Conservation (phyloP, 2,888 invertebrate genomes). For the Bedellia somnulentella region DNA sequence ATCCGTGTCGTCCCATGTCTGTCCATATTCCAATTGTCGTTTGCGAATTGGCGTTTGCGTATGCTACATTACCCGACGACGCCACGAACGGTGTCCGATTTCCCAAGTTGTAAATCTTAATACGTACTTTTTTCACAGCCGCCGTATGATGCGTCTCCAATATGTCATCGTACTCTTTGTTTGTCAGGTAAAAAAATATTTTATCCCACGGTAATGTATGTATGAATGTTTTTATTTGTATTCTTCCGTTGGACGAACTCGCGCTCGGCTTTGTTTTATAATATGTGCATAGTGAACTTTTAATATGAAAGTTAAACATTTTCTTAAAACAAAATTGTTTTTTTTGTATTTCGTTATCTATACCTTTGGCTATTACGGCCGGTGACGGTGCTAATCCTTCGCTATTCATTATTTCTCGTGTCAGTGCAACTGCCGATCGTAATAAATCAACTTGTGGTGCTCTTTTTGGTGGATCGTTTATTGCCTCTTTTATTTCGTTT, state of each 20-base stretch:
- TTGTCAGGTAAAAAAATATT: conserved; percentile 1
- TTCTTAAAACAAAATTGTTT: too few relatives aligned
- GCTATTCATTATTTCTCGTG: too few relatives aligned
- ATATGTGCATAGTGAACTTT: conserved; percentile 1
- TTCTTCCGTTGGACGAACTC: neutral
- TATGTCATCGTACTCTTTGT: conserved; percentile 2
- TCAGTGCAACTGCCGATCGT: too few relatives aligned
- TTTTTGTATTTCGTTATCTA: too few relatives aligned
- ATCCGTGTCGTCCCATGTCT: conserved; percentile 12
- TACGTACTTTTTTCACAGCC: neutral
- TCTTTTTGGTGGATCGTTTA: too few relatives aligned
- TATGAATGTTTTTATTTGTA: conserved; percentile 3
- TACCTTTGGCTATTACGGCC: too few relatives aligned
- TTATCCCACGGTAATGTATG: conserved; percentile 3
- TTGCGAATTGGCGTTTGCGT: conserved; percentile 14
- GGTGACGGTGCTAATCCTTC: too few relatives aligned
- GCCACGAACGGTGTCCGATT: conserved; percentile 14
- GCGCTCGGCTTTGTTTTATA: neutral
- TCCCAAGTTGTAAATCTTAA: conserved; percentile 3
- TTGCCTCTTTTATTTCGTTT: too few relatives aligned
- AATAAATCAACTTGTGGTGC: too few relatives aligned
- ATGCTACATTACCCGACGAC: conserved; percentile 9
- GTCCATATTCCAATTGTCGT: too few relatives aligned
- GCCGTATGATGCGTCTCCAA: neutral
- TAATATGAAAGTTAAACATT: too few relatives aligned